A percentile compares a stretch with the other conserved stretches of the same genome.
Evolutionary conservation across 2,888 invertebrate genomes (phyloP).

Genomic region (Agrotis clavis): DNA sequence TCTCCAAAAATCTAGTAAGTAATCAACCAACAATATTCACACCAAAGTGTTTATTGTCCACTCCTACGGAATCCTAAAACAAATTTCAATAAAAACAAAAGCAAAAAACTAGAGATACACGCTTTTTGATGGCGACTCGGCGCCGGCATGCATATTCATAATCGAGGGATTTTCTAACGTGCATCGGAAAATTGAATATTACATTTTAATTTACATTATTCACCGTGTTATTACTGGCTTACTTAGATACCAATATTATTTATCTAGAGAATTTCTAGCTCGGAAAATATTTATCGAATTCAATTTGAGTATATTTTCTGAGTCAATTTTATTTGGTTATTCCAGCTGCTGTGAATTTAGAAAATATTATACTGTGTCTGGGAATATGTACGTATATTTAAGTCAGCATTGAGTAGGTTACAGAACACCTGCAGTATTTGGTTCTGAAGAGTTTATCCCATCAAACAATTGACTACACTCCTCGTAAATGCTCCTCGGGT

Average conservation of each 20-base stretch:
- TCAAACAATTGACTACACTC: too few relatives aligned
- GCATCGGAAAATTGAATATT: slow-evolving; percentile 69
- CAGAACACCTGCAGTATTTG: too few relatives aligned
- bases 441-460: too few relatives aligned
- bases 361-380: background rate
- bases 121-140: slow-evolving; percentile 65
- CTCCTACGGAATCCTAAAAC: slow-evolving; percentile 47
- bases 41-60: background rate
- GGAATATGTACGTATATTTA: background rate
- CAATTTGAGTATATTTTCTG: slow-evolving; percentile 3
- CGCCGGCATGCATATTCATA: slow-evolving; percentile 77
- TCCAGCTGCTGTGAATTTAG: background rate
- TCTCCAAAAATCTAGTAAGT: background rate
- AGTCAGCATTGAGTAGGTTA: background rate
- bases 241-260: slow-evolving; percentile 31
- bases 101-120: slow-evolving; percentile 45
- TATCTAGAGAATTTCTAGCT: slow-evolving; percentile 4
- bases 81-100: slow-evolving; percentile 55
- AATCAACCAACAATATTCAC: background rate
- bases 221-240: slow-evolving; percentile 45
- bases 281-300: slow-evolving; percentile 21
- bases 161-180: slow-evolving; percentile 70
- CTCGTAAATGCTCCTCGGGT: too few relatives aligned
- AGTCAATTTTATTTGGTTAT: background rate
- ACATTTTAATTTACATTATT: slow-evolving; percentile 60